phyloP scores from a whole-genome alignment of 2,113 vertebrate species.

The Mirza zaza region DNA sequence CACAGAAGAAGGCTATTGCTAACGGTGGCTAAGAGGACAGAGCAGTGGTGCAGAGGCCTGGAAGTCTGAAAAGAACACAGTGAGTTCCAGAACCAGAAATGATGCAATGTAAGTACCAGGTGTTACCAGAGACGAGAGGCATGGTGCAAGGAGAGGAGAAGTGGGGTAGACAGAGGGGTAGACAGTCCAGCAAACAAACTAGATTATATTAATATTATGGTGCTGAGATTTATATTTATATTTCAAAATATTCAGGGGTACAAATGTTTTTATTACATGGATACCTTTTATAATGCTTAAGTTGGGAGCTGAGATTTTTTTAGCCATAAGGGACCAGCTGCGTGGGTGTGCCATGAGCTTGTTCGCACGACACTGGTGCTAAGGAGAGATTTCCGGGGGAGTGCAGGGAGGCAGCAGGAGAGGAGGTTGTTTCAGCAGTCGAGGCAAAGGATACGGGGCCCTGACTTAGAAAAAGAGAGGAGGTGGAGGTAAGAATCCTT shows the following conservation, averaged over 20 bases:
- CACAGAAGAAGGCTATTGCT: background rate
- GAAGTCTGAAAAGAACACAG: background rate
- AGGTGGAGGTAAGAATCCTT: background rate
- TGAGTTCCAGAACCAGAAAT: background rate
- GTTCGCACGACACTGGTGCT: too few species aligned
- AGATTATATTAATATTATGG: background rate
- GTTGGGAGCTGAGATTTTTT: background rate
- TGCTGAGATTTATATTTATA: background rate
- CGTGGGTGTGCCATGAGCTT: background rate
- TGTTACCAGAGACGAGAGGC: background rate
- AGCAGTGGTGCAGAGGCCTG: background rate
- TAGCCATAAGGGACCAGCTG: background rate
- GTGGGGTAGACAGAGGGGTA: background rate
- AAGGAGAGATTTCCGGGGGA: background rate
- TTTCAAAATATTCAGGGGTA: too few species aligned
- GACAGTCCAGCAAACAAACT: background rate
- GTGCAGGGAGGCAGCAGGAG: background rate
- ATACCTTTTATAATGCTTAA: too few species aligned
- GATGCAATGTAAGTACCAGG: background rate
- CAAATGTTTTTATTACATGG: too few species aligned
- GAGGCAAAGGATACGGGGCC: background rate
- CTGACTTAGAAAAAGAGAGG: background rate
- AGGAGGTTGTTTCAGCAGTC: background rate
- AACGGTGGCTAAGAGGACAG: background rate
- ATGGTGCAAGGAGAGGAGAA: background rate